Evolutionary conservation across 2,797 vertebrate genomes (phyloP).

Genomic region (Smutsia gigantea): DNA sequence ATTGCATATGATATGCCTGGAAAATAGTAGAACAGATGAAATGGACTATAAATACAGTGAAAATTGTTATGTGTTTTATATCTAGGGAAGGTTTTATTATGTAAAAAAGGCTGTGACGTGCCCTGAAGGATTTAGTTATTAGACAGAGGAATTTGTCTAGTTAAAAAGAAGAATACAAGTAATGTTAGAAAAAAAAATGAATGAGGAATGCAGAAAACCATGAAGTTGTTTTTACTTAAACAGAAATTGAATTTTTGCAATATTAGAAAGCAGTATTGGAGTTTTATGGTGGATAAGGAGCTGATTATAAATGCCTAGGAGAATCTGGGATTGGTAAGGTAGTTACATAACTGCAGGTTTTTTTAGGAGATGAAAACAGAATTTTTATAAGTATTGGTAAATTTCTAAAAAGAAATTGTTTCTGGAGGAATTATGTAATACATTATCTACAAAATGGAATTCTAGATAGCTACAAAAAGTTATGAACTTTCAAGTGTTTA

Average conservation of each 20-base stretch:
- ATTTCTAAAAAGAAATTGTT: not conserved
- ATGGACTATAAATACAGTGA: not conserved
- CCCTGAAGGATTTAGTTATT: not conserved
- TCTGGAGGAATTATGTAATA: not conserved
- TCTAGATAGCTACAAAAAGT: not conserved
- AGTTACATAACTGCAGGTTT: not conserved
- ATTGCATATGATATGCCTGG: not conserved
- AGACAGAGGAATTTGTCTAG: not conserved
- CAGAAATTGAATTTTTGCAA: not conserved
- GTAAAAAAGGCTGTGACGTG: not conserved
- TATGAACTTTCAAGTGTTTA: not conserved
- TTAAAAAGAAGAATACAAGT: not conserved
- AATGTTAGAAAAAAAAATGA: not conserved
- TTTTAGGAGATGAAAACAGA: not conserved
- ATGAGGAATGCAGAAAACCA: not conserved
- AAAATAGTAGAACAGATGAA: not conserved
- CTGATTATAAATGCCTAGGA: not conserved
- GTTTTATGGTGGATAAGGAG: not conserved
- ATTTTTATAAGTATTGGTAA: not conserved
- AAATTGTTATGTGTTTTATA: not conserved
- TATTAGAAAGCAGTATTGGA: not conserved
- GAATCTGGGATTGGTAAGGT: not conserved
- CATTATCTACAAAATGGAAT: not conserved
- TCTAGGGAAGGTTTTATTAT: not conserved
- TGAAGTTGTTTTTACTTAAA: too few species aligned